Evolutionary conservation across 2,113 vertebrate species (phyloP), one percentile per base, ranked within the genome.

Genomic region (Limanda limanda): DNA sequence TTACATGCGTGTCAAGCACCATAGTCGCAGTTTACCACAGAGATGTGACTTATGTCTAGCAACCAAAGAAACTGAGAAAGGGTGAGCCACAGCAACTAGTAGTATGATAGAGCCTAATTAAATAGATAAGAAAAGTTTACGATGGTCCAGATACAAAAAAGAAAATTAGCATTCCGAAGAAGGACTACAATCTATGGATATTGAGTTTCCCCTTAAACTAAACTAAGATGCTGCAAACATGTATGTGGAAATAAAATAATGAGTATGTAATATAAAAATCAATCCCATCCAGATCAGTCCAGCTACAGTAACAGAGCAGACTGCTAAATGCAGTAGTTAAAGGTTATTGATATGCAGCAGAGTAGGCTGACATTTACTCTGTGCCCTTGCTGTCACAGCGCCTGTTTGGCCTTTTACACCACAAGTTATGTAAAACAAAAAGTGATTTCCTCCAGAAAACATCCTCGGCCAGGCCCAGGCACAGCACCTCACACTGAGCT

Each of bases 271-370:
- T 10, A 48, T 58, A 2, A 23, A 76, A 64, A 77, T 17, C 45
- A 18, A 18, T 57, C 3, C 0, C 3, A 12, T n/a, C 51, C 24
- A 18, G 18, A 35, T 71, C 23, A 70, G 21, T 9, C 37, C 14
- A 12, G 20, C 18, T 40, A 45, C 56, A 35, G 60, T 40, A 59
- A 42, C 25, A 18, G 40, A 42, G 40, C 11, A 12, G 52, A 59
- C 23, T 58, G n/a, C 64, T 76, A 42, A 58, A 15, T 20, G 24
- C 59, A 63, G 40, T 47, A 66, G 51, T 78, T 78, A 59, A 70
- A 78, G 79, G 68, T 83, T 78, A 78, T 87, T 83, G 82, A 83
- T 87, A 87, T 87, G 76, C 85, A 72, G 59, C 54, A 54, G 63
- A 80, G 82, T 24, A 15, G 45, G 45, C 79, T 89, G 82, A 87